A percentile compares a stretch with the other conserved stretches of the same genome.
These are phyloP conservation scores for Cepaea hortensis DNA, from an alignment of 2,888 invertebrate genomes.

Conservation along the genomic window DNA sequence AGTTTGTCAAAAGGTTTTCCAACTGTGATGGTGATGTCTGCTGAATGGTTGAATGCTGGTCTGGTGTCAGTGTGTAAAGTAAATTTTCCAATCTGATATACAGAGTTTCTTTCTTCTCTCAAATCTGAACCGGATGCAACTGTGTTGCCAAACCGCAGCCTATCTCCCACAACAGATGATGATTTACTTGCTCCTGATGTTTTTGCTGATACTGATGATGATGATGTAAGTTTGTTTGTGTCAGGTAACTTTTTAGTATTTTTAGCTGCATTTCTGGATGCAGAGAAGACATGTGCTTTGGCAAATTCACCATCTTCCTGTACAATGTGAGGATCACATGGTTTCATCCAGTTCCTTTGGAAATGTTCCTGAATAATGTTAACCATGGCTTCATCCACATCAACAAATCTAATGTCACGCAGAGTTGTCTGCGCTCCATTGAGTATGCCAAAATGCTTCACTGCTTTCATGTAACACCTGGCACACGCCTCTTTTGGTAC, in stretches of 20 bases:
- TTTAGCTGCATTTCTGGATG: neutral
- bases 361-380: slow-evolving; percentile 24
- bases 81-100: neutral
- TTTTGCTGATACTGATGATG: neutral
- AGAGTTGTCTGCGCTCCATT: neutral
- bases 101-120: neutral
- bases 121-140: neutral
- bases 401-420: slow-evolving; percentile 41
- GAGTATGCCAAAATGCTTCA: slow-evolving; percentile 33
- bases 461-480: slow-evolving; percentile 35
- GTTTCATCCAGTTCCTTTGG: neutral
- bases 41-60: neutral
- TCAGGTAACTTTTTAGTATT: neutral
- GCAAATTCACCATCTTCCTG: slow-evolving; percentile 26
- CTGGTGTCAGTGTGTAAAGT: neutral
- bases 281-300: neutral
- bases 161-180: too few species aligned
- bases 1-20: slow-evolving; percentile 33
- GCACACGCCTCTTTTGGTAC: slow-evolving; percentile 40
- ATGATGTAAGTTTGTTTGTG: neutral
- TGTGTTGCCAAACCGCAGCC: too few species aligned
- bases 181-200: neutral
- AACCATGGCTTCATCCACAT: slow-evolving; percentile 37
- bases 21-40: slow-evolving; percentile 22
- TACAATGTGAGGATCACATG: neutral